phyloP scores from a whole-genome alignment of 2,797 vertebrate genomes.

The Parotocinclus haroldoi region DNA sequence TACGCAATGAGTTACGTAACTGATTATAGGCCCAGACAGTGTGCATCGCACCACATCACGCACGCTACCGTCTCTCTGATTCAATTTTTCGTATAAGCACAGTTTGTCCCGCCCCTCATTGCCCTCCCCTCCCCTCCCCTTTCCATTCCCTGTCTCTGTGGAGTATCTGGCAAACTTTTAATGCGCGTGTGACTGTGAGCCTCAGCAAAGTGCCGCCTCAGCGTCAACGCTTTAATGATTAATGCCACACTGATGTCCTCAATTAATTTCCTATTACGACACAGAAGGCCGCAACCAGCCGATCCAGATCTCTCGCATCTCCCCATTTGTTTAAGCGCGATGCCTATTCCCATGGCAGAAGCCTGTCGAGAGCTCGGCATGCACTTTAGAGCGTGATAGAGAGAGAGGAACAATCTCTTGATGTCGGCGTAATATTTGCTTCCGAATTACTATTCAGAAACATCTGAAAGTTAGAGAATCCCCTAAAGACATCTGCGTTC shows the following conservation, averaged over 20 bases:
- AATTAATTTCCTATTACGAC: slow-evolving; percentile 53
- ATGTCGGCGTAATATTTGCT: slow-evolving; percentile 14
- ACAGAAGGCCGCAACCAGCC: slow-evolving; percentile 40
- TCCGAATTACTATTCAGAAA: slow-evolving; percentile 17
- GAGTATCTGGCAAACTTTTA: slow-evolving; percentile 39
- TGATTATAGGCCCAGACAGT: slow-evolving; percentile 13
- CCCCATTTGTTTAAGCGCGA: slow-evolving; percentile 50
- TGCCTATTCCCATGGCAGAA: slow-evolving; percentile 46
- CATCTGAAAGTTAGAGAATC: slow-evolving; percentile 10
- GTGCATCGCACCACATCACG: slow-evolving; percentile 24
- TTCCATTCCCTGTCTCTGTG: slow-evolving; percentile 35
- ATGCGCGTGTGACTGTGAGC: slow-evolving; percentile 21
- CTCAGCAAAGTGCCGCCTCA: slow-evolving; percentile 42
- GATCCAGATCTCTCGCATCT: slow-evolving; percentile 26
- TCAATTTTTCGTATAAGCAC: slow-evolving; percentile 5
- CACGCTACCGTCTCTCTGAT: slow-evolving; percentile 16
- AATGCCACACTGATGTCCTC: slow-evolving; percentile 53
- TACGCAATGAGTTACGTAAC: slow-evolving; percentile 8
- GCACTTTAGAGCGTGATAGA: slow-evolving; percentile 5
- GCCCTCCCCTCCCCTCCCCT: background rate
- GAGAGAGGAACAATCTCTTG: background rate
- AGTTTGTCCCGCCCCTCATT: slow-evolving; percentile 35
- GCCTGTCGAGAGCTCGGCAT: slow-evolving; percentile 27
- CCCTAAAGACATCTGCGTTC: slow-evolving; percentile 16
- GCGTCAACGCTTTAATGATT: slow-evolving; percentile 52